Conservation (phyloP, 2,888 invertebrate species). For the Trilocha varians region DNA sequence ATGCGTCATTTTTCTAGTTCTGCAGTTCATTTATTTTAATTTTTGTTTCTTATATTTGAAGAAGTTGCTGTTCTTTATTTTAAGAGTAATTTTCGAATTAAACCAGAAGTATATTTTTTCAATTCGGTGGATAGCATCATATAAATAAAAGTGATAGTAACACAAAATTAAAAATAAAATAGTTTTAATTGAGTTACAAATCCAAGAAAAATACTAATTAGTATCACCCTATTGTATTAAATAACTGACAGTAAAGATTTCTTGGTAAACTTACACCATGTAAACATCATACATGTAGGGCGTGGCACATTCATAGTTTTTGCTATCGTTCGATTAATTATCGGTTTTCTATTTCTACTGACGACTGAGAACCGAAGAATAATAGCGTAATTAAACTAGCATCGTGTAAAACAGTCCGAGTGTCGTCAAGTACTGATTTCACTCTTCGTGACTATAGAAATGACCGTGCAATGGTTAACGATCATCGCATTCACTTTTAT, state of each 20-base stretch:
- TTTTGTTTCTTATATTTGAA: neutral
- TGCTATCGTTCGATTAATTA: conserved; percentile 32
- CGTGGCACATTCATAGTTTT: conserved; percentile 23
- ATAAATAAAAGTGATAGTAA: no score
- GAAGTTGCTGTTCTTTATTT: no score
- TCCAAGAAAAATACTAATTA: no score
- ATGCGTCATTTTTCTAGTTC: conserved; percentile 27
- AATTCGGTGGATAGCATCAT: no score
- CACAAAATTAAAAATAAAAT: neutral
- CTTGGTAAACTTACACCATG: conserved; percentile 8
- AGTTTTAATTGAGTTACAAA: neutral
- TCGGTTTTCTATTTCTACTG: conserved; percentile 53
- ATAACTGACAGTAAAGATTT: no score
- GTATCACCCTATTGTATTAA: no score
- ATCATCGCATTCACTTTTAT: conserved; percentile 33
- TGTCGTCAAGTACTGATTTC: conserved; percentile 32
- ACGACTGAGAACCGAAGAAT: conserved; percentile 51
- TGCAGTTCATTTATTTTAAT: conserved; percentile 12
- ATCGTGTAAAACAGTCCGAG: conserved; percentile 33
- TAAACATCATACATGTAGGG: conserved; percentile 10
- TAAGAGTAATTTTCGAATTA: no score
- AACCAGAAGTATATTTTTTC: no score
- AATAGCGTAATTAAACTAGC: conserved; percentile 42
- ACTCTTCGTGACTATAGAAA: conserved; percentile 37
- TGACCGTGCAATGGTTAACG: conserved; percentile 23